Base-by-base conservation (phyloP, 2,888 invertebrate species). In the Argyresthia albistria region DNA sequence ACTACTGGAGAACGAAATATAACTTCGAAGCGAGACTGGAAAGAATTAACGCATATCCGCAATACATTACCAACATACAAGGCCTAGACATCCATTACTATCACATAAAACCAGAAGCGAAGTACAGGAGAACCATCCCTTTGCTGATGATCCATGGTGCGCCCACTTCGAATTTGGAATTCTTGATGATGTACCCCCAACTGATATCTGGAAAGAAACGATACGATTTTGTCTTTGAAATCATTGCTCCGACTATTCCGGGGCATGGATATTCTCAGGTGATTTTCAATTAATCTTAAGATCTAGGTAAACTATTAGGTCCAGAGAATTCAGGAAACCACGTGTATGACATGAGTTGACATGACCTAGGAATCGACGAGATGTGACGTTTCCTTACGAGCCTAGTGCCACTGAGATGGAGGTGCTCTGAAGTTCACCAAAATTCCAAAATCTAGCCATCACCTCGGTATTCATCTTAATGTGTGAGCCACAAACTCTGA, bases 1-100 rank as follows among this genome's bases (percentile, higher is more conserved):
- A 93, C 46, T 93, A 94, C 71, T 98, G 98, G 98, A 89, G 89
- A 10, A 90, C 91, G 43, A 89, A 89, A 37, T 97, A 94, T 70
- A 89, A 95, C 62, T 76, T 88, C 54, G 80, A 80, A 46, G 89
- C 91, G 51, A 86, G 93, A 9, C 92, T 95, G 67, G 69, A 76
- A 2, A 88, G 88, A 54, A 76, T 97, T n/a, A 96, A 97, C 67
- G 82, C 89, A 56, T 93, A 91, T 61, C 89, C 91, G 0, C 95
- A 96, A 56, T 97, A 88, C 69, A 89, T 88, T 49, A 96, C 95
- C 0, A 90, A 91, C 54, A 91, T 97, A 60, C 93, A 94, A 70
- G 90, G 90, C 1, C 66, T 94, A 56, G 89, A 91, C 59, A 89
- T 97, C 53, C 96, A 96, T 73, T 97, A 90, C 69, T 83, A 95